Percentiles rank a stretch among this genome's conserved stretches.
These are phyloP conservation scores for Peromyscus maniculatus DNA, from an alignment of 2,113 vertebrate species.

Conservation along the genomic window DNA sequence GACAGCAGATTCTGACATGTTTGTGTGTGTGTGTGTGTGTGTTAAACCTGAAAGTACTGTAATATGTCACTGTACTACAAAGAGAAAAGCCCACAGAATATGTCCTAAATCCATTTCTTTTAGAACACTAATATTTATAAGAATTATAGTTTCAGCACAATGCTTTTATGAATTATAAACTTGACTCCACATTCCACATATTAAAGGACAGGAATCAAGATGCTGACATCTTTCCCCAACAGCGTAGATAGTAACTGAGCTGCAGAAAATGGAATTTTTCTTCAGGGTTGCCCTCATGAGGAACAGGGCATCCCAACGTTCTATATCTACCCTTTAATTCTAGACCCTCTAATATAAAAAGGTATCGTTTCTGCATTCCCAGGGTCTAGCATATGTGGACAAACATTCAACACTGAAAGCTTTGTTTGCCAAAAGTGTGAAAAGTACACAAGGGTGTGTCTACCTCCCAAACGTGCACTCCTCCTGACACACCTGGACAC, in stretches of 20 bases:
- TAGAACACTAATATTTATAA: not conserved
- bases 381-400: not conserved
- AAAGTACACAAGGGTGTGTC: not conserved
- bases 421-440: not conserved
- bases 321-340: not conserved
- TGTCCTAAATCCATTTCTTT: constrained; percentile 18
- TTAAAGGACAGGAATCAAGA: not conserved
- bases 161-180: not conserved
- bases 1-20: not conserved
- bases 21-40: not conserved
- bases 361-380: not conserved
- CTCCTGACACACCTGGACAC: not conserved
- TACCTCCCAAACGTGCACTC: not conserved
- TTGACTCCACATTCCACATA: no score
- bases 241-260: not conserved
- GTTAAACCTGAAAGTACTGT: not conserved
- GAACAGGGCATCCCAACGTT: not conserved
- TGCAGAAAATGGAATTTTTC: not conserved
- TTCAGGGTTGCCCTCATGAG: not conserved
- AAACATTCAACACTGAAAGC: not conserved
- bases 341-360: not conserved
- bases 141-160: not conserved
- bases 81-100: constrained; percentile 1
- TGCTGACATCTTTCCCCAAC: not conserved
- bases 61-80: not conserved